Percentiles rank a stretch among this genome's conserved stretches.
Evolutionary conservation across 2,113 vertebrate genomes (phyloP).

Genomic region (Crocuta crocuta): DNA sequence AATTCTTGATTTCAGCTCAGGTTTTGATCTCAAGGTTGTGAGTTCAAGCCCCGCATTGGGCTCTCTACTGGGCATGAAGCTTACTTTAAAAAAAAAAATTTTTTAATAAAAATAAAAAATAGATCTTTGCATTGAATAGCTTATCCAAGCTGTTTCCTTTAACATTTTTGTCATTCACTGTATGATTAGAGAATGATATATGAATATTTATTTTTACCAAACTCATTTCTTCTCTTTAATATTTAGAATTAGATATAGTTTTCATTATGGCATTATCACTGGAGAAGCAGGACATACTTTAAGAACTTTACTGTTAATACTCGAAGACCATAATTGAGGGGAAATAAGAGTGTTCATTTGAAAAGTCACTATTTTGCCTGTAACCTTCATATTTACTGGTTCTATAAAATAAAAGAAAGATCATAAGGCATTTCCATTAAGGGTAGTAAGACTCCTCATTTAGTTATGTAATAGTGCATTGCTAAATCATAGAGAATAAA

Average conservation of each 20-base stretch:
- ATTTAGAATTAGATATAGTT: constrained; percentile 18
- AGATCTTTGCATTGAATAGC: background rate
- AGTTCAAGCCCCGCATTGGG: too few species aligned
- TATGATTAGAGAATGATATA: background rate
- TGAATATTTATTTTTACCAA: background rate
- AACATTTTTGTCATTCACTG: background rate
- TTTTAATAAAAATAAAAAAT: background rate
- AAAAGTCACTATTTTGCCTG: background rate
- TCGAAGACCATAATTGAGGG: background rate
- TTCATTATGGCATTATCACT: background rate
- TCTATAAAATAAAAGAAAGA: constrained; percentile 25
- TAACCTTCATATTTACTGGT: constrained; percentile 1
- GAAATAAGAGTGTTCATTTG: constrained; percentile 31
- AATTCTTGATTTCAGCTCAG: too few species aligned
- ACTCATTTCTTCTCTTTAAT: background rate
- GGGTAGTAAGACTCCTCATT: background rate
- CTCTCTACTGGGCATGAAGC: too few species aligned
- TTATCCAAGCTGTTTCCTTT: background rate
- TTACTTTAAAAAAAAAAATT: too few species aligned
- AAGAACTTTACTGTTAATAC: background rate
- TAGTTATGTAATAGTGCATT: background rate
- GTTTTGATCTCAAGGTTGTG: too few species aligned
- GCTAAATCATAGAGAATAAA: constrained; percentile 41
- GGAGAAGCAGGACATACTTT: background rate
- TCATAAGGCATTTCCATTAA: constrained; percentile 48